Conservation (phyloP, 2,113 vertebrate genomes). For the Cyprinodon tularosa region DNA sequence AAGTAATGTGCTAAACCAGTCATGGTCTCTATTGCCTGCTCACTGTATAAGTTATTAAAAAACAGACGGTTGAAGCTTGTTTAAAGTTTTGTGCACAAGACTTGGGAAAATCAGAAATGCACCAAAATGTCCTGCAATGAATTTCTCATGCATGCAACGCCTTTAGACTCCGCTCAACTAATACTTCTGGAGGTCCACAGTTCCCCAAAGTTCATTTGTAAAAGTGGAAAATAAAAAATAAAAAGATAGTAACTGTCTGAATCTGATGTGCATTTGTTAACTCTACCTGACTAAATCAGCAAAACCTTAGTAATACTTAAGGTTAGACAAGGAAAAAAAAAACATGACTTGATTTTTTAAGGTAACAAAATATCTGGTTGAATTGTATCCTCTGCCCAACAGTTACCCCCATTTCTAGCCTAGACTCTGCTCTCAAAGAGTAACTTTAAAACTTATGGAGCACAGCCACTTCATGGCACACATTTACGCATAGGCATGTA, state of each 20-base stretch:
- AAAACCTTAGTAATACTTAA: not conserved
- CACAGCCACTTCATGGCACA: slow-evolving; percentile 27
- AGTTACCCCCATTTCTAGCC: slow-evolving; percentile 8
- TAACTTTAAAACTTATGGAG: slow-evolving; percentile 29
- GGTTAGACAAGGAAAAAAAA: not conserved
- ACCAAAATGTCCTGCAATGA: no score
- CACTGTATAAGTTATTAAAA: not conserved
- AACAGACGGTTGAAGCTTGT: not conserved
- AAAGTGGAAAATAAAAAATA: no score
- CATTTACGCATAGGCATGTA: not conserved
- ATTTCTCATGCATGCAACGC: no score
- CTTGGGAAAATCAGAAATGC: not conserved
- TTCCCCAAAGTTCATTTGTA: no score
- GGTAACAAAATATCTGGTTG: not conserved
- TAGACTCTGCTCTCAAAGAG: not conserved
- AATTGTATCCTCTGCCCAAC: not conserved
- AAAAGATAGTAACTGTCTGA: no score
- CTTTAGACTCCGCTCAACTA: no score
- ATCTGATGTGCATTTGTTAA: no score
- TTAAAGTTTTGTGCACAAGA: not conserved
- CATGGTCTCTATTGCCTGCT: no score
- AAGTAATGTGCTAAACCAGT: no score
- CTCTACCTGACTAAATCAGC: not conserved
- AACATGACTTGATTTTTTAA: not conserved
- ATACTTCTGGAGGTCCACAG: no score